Base-by-base conservation (phyloP, 1,140 invertebrate species). In the Drosophila eugracilis region DNA sequence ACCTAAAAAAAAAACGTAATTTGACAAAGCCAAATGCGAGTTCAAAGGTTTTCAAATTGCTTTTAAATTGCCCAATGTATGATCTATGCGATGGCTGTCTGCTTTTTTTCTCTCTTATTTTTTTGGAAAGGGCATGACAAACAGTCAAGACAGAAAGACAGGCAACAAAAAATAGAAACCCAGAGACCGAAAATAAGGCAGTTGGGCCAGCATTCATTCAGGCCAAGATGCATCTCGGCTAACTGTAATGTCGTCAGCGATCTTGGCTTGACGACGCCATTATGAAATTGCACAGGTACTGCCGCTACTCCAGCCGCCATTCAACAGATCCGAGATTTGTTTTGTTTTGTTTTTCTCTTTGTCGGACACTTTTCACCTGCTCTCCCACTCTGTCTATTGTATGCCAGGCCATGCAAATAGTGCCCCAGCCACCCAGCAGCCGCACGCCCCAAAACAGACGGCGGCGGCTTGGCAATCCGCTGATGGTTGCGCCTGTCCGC, bases 181-280 rank as follows among this genome's bases (percentile, higher is more conserved):
- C 41, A 47, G 45, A 44, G 26, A 52, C 44, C 7, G 9, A 67
- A 66, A 67, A 54, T 26, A 50, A 66, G 60, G 62, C 60, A 63
- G 42, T 63, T 48, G 41, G 59, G 44, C 28, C 41, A 44, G 57
- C 57, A 77, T 78, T 74, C 57, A 77, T 78, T 74, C 75, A 59
- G 52, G 71, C 80, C 75, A 54, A 58, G 55, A 58, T 58, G 80
- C 59, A 78, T 76, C 78, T 73, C 44, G 60, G 52, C 62, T 85
- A 85, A 84, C 80, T 84, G 80, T 76, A 84, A 76, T 84, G 80
- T 76, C 80, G 80, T 85, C 80, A 85, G 80, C 72, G 39, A 47
- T 65, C 66, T 77, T 73, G 78, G 74, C 62, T 47, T 73, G 80
- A 69, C 81, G 81, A 81, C 69, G 81, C 83, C 81, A 86, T 86